Conservation (phyloP, 2,113 vertebrate species). For the Indicator maculatus region DNA sequence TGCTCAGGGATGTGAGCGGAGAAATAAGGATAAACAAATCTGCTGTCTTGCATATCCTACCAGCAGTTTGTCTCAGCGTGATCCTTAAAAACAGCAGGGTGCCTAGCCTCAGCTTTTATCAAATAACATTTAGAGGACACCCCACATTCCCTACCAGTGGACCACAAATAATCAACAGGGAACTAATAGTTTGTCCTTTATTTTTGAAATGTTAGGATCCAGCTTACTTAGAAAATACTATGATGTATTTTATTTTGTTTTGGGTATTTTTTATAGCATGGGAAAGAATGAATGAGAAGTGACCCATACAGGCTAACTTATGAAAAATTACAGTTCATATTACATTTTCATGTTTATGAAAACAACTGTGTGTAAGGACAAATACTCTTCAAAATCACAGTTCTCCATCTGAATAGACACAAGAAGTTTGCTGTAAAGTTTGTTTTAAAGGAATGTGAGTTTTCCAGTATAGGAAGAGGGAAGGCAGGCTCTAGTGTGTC, state of each 20-base stretch:
- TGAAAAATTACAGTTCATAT: background rate
- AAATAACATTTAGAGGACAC: constrained; percentile 53
- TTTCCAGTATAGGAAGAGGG: background rate
- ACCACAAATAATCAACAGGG: constrained; percentile 49
- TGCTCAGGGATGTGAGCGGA: constrained; percentile 60
- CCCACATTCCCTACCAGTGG: background rate
- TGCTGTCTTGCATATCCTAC: constrained; percentile 38
- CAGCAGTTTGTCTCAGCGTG: constrained; percentile 22
- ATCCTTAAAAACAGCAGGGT: constrained; percentile 58
- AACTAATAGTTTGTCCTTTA: constrained; percentile 8
- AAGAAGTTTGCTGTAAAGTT: background rate
- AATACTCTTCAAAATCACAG: background rate
- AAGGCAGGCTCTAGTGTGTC: constrained; percentile 10
- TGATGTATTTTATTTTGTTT: constrained; percentile 2
- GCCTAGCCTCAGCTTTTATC: constrained; percentile 49
- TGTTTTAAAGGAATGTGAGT: background rate
- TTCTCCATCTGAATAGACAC: background rate
- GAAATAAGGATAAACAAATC: constrained; percentile 61
- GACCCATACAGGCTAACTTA: background rate
- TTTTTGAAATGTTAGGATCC: constrained; percentile 42
- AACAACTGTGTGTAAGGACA: background rate
- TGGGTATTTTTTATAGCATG: constrained; percentile 28
- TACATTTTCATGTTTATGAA: background rate
- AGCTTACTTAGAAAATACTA: background rate
- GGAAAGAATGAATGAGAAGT: constrained; percentile 54